These are phyloP conservation scores for Pseudorhiza aurosa DNA, from an alignment of 30 jellyfish, hydroid and myxozoan genomes.

Conservation along the genomic window DNA sequence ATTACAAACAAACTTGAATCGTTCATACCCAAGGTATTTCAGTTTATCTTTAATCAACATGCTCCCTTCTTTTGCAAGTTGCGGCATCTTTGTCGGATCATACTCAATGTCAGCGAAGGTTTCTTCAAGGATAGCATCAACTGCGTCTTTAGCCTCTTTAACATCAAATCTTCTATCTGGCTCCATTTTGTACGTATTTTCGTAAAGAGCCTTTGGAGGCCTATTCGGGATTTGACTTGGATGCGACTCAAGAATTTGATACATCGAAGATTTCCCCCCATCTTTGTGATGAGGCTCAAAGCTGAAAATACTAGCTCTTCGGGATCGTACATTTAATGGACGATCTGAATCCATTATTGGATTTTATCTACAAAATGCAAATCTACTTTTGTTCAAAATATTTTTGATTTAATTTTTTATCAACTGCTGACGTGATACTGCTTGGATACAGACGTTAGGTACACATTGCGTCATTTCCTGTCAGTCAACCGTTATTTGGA, in stretches of 20 bases:
- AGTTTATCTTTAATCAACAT: conserved; percentile 67
- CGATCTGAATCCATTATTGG: conserved; percentile 22
- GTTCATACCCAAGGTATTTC: conserved; percentile 62
- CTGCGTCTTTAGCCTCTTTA: conserved; percentile 37
- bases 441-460: background rate
- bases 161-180: conserved; percentile 74
- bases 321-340: background rate
- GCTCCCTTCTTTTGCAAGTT: conserved; percentile 70
- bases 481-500: too few species aligned
- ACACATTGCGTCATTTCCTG: background rate
- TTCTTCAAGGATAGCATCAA: conserved; percentile 62
- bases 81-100: conserved; percentile 61
- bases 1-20: conserved; percentile 83
- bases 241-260: conserved; percentile 15
- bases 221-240: background rate
- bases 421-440: conserved; percentile 7
- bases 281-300: conserved; percentile 67
- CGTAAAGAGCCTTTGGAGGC: conserved; percentile 53
- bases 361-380: background rate
- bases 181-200: conserved; percentile 89
- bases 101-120: conserved; percentile 59
- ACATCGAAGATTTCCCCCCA: conserved; percentile 68
- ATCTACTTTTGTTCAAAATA: too few species aligned
- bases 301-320: conserved; percentile 91
- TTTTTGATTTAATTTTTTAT: background rate